These are phyloP conservation scores for Sebastes ruberrimus DNA, from an alignment of 2,797 vertebrate genomes.

Conservation along the genomic window DNA sequence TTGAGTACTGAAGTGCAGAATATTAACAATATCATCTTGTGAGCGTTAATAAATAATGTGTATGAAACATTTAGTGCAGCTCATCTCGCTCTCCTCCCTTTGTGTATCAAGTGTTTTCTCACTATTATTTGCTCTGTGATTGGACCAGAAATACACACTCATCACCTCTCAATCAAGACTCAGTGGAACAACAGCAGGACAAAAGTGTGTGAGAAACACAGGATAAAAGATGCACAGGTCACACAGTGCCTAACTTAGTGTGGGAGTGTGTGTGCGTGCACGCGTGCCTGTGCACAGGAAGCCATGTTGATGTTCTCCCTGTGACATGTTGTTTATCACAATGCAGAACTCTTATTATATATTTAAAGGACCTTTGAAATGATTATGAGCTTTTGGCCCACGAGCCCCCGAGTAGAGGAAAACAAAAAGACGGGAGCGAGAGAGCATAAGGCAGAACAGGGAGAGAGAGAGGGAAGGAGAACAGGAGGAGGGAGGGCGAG, in stretches of 20 bases:
- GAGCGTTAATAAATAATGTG: conserved; percentile 9
- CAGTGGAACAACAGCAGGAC: neutral
- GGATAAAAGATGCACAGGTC: conserved; percentile 31
- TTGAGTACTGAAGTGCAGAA: neutral
- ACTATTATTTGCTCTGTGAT: neutral
- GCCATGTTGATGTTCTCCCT: conserved; percentile 62
- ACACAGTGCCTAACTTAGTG: neutral
- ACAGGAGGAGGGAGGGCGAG: conserved; percentile 20
- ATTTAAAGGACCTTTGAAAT: conserved; percentile 85
- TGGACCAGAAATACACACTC: neutral
- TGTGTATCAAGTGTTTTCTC: neutral
- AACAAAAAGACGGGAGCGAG: conserved; percentile 51
- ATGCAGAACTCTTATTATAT: conserved; percentile 80
- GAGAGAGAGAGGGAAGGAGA: conserved; percentile 6
- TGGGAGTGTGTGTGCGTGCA: neutral
- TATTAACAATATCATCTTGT: neutral
- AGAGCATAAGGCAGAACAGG: conserved; percentile 29
- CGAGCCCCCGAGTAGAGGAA: conserved; percentile 58
- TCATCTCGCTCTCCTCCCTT: neutral
- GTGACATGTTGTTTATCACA: conserved; percentile 80
- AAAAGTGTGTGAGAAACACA: conserved; percentile 11
- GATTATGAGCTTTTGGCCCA: conserved; percentile 82
- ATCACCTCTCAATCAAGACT: neutral
- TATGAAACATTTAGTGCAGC: conserved; percentile 5
- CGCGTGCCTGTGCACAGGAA: neutral